Percentiles rank a stretch among this genome's conserved stretches.
phyloP scores from a whole-genome alignment of 2,797 vertebrate species.

The Danionella dracula region DNA sequence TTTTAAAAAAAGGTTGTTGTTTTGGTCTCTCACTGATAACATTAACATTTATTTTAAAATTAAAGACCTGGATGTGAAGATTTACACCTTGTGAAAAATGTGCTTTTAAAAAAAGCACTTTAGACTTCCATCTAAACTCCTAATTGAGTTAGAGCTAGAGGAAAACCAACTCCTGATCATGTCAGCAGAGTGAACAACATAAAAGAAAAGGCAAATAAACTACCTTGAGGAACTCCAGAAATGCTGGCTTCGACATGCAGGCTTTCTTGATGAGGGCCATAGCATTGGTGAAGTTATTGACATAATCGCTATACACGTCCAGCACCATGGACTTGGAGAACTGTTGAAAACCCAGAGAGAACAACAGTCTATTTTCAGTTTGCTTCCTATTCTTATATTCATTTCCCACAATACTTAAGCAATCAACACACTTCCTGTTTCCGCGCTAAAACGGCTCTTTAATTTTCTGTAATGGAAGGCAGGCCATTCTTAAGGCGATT shows the following conservation, averaged over 20 bases:
- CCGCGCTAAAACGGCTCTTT: not conserved
- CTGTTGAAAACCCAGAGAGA: constrained; percentile 54
- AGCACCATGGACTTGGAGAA: constrained; percentile 97
- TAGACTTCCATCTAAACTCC: no score
- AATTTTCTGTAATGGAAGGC: constrained; percentile 18
- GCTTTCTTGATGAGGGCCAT: constrained; percentile 95
- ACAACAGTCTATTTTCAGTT: no score
- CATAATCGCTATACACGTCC: constrained; percentile 92
- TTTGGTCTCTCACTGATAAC: no score
- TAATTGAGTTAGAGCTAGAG: no score
- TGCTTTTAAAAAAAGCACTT: no score
- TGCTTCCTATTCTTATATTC: not conserved
- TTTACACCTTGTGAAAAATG: no score
- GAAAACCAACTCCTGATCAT: no score
- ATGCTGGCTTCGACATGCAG: constrained; percentile 88
- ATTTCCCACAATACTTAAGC: not conserved
- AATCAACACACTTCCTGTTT: not conserved
- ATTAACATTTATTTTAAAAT: no score
- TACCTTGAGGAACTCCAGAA: constrained; percentile 95
- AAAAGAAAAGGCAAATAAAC: no score
- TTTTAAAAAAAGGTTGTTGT: no score
- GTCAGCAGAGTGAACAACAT: no score
- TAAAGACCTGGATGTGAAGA: no score
- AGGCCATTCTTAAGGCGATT: constrained; percentile 38
- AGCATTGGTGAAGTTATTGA: constrained; percentile 94